A percentile compares a stretch with the other conserved stretches of the same genome.
Conservation (phyloP, 2,888 invertebrate genomes). For the Callosobruchus maculatus region DNA sequence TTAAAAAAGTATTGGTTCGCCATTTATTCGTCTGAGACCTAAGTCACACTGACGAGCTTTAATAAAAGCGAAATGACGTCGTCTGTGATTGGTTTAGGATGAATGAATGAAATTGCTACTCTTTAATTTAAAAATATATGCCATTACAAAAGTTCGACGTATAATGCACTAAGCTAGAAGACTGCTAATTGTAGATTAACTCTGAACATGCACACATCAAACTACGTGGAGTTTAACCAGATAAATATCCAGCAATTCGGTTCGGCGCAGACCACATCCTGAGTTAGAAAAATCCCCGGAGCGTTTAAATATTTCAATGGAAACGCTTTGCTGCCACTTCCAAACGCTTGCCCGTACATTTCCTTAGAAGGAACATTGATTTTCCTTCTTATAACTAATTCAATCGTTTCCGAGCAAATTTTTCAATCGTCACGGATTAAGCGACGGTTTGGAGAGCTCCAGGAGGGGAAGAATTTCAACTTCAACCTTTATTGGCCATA, state of each 20-base stretch:
- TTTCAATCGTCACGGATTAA: background rate
- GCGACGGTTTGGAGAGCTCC: background rate
- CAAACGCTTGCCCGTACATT: background rate
- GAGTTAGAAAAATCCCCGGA: background rate
- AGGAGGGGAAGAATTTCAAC: background rate
- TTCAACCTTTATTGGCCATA: background rate
- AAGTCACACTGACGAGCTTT: too few relatives aligned
- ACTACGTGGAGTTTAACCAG: background rate
- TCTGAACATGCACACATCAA: background rate
- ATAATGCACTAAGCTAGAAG: too few relatives aligned
- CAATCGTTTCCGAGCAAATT: background rate
- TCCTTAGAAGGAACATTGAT: background rate
- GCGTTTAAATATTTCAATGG: background rate
- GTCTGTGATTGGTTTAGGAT: too few relatives aligned
- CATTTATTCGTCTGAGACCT: too few relatives aligned
- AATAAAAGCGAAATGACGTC: too few relatives aligned
- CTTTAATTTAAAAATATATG: too few relatives aligned
- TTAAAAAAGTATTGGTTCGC: too few relatives aligned
- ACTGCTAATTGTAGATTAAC: background rate
- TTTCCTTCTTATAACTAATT: background rate
- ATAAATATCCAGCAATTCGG: background rate
- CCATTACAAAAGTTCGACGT: too few relatives aligned
- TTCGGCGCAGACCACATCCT: background rate
- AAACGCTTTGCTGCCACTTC: background rate
- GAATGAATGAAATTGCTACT: too few relatives aligned